Evolutionary conservation across 2,113 vertebrate genomes (phyloP).

Genomic region (Cebus imitator): DNA sequence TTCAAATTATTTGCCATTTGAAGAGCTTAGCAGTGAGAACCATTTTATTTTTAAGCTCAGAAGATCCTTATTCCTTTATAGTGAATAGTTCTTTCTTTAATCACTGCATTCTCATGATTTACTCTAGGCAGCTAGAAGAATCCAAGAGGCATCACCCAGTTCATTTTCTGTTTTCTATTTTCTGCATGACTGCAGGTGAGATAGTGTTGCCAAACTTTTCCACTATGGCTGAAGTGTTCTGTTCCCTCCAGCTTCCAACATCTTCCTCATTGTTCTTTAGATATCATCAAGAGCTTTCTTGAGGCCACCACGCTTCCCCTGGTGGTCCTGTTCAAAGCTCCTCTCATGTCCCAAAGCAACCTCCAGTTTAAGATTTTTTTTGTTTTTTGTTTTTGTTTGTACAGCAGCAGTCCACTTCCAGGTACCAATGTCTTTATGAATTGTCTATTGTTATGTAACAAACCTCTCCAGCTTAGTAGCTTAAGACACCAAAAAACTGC

Average conservation of each 20-base stretch:
- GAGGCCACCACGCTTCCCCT: neutral
- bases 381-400: no score
- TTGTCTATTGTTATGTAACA: neutral
- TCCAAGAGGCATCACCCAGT: neutral
- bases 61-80: neutral
- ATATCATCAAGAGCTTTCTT: neutral
- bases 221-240: no score
- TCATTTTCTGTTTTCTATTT: no score
- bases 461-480: neutral
- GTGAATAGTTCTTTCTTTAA: neutral
- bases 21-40: neutral
- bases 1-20: neutral
- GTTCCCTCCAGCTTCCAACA: neutral
- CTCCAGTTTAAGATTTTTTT: neutral
- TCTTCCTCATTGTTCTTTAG: neutral
- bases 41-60: neutral
- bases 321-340: neutral
- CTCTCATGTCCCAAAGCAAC: neutral
- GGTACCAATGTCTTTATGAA: neutral
- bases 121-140: neutral
- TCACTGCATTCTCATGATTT: neutral
- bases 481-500: neutral
- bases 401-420: neutral
- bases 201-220: neutral
- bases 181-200: neutral